Conservation (phyloP, 2,113 vertebrate species). For the Xenopus tropicalis region DNA sequence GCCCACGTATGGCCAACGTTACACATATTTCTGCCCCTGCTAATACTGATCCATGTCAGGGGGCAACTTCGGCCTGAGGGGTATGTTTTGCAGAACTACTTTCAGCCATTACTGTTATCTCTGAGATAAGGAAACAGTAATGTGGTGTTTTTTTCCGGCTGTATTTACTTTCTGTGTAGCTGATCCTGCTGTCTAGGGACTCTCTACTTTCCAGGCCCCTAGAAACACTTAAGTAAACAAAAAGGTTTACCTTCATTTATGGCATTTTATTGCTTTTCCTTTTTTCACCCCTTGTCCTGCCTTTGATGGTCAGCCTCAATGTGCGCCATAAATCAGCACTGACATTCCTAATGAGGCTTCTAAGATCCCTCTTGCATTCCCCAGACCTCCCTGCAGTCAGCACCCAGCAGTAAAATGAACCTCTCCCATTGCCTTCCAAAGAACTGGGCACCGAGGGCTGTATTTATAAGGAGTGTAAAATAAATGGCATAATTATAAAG, state of each 20-base stretch:
- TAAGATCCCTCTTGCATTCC: constrained; percentile 39
- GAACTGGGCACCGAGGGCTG: constrained; percentile 9
- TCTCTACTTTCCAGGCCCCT: background rate
- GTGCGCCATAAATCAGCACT: constrained; percentile 39
- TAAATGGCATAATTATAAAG: too few species aligned
- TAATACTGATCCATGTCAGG: too few species aligned
- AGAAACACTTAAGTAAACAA: background rate
- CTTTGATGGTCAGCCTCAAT: constrained; percentile 9
- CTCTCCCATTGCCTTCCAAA: constrained; percentile 4
- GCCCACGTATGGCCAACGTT: too few species aligned
- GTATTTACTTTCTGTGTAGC: constrained; percentile 2
- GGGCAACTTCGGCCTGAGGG: too few species aligned
- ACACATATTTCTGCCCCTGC: too few species aligned
- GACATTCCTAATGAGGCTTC: constrained; percentile 43
- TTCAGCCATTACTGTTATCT: too few species aligned
- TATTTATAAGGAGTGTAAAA: too few species aligned
- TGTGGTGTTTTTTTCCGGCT: background rate
- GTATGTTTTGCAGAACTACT: too few species aligned
- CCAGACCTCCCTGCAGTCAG: constrained; percentile 25
- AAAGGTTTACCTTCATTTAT: constrained; percentile 13
- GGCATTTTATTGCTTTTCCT: constrained; percentile 21
- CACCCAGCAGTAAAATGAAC: constrained; percentile 20
- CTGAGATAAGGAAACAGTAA: too few species aligned
- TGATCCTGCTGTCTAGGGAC: background rate
- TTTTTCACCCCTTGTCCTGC: background rate